Conservation (phyloP, 2,113 vertebrate genomes). For the Ahaetulla prasina region DNA sequence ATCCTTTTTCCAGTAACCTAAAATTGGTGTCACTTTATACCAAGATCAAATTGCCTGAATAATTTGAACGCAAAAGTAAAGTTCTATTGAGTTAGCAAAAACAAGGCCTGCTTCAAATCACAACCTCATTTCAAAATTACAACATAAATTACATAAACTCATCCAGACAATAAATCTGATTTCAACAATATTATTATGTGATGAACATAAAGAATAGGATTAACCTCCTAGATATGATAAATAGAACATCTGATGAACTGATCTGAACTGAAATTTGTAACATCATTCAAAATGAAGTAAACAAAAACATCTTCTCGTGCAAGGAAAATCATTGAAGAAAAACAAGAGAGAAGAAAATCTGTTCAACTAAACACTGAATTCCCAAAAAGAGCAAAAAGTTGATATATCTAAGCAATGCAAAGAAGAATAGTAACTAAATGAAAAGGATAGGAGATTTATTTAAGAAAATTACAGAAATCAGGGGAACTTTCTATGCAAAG, state of each 20-base stretch:
- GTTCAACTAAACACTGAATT: background rate
- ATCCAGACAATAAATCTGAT: background rate
- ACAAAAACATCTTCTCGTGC: background rate
- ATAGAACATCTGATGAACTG: background rate
- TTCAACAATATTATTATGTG: background rate
- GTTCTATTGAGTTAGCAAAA: background rate
- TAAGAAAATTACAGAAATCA: background rate
- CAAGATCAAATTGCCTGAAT: background rate
- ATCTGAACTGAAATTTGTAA: background rate
- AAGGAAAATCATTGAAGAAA: background rate
- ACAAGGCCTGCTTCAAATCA: background rate
- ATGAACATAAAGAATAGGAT: background rate
- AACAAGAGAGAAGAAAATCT: background rate
- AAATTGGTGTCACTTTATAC: background rate
- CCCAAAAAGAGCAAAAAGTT: background rate
- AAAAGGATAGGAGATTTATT: background rate
- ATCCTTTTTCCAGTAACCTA: background rate
- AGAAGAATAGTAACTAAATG: background rate
- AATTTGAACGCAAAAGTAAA: background rate
- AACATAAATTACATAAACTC: background rate
- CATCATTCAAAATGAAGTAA: background rate
- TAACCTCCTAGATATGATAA: background rate
- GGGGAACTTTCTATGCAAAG: background rate
- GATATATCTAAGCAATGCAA: background rate
- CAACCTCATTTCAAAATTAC: background rate